Conservation (phyloP, 2,797 vertebrate species). For the Neosalanx taihuensis region DNA sequence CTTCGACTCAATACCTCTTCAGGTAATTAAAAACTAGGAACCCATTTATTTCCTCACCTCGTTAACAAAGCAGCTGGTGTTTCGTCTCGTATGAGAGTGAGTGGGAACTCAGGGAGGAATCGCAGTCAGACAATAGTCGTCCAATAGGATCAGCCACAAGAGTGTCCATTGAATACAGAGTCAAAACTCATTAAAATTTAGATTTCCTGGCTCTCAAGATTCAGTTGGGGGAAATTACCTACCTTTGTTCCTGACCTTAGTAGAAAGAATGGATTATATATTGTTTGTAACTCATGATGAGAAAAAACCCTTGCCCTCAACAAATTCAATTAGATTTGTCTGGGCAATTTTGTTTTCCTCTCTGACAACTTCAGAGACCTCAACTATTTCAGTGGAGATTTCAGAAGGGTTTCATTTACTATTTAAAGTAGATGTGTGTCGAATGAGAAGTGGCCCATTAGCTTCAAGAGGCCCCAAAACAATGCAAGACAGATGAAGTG, state of each 20-base stretch:
- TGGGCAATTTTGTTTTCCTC: background rate
- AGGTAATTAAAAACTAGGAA: slow-evolving; percentile 20
- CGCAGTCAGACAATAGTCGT: slow-evolving; percentile 9
- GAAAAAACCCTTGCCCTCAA: slow-evolving; percentile 6
- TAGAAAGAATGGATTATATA: slow-evolving; percentile 21
- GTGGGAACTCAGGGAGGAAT: slow-evolving; percentile 1
- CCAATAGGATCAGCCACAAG: slow-evolving; percentile 18
- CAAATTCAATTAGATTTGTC: slow-evolving; percentile 26
- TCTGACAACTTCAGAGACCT: slow-evolving; percentile 6
- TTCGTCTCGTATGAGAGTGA: background rate
- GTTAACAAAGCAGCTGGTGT: slow-evolving; percentile 13
- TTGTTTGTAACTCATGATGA: slow-evolving; percentile 15
- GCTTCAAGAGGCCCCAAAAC: background rate
- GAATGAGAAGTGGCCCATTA: background rate
- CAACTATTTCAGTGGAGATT: background rate
- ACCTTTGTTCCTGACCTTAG: slow-evolving; percentile 12
- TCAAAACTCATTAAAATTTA: slow-evolving; percentile 16
- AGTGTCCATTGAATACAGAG: slow-evolving; percentile 11
- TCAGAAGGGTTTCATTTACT: background rate
- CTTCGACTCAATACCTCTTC: slow-evolving; percentile 10
- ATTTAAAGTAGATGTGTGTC: background rate
- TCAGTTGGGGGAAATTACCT: slow-evolving; percentile 20
- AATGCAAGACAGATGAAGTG: background rate
- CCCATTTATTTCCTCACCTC: slow-evolving; percentile 6
- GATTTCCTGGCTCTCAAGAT: slow-evolving; percentile 9